Base-by-base conservation (phyloP, 2,888 invertebrate species). In the Linnaemya tessellans region DNA sequence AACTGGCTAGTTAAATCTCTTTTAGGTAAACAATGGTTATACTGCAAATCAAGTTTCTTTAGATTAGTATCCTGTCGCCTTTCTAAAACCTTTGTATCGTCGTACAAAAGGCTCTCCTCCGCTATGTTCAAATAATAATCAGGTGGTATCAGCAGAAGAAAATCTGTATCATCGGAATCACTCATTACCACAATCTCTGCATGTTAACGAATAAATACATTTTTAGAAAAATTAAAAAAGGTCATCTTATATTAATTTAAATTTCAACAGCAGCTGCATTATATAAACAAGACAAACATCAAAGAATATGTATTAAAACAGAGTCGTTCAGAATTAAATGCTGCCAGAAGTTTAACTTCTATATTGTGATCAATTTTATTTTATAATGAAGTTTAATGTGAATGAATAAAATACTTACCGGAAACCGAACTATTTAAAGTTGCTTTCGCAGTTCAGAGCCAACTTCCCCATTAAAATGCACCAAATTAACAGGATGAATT, bases 81-180 rank as follows among this genome's bases (percentile, higher is more conserved):
- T 54, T 80, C 60, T 7, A 80, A 62, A 13, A 25, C 10, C 65
- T 79, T 71, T 38, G 70, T 51, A 51, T 84, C 87, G 75, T 80
- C 68, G 18, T 58, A 25, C 49, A 80, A 62, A 65, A 89, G 68
- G 74, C 87, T 93, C 93, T 87, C 94, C 93, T 89, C 88, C 4
- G 90, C 89, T 11, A 87, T 86, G n/a, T 95, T 94, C 38, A 94
- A 90, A 90, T 95, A 96, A 89, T 96, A 95, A 91, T 96, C 95
- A 15, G 97, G 97, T 84, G 97, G 96, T 91, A 97, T 96, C 88
- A 96, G 92, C 88, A 97, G 92, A 87, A 97, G 93, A 89, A 96
- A 95, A 93, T 97, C 97, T 5, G 97, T 97, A 93, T 97, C 97
- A 94, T 97, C 97, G 84, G 95, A 94, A 90, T 95, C 95, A 93